Base-by-base conservation (phyloP, 1,140 invertebrate species). In the Conopomorpha cramerella region DNA sequence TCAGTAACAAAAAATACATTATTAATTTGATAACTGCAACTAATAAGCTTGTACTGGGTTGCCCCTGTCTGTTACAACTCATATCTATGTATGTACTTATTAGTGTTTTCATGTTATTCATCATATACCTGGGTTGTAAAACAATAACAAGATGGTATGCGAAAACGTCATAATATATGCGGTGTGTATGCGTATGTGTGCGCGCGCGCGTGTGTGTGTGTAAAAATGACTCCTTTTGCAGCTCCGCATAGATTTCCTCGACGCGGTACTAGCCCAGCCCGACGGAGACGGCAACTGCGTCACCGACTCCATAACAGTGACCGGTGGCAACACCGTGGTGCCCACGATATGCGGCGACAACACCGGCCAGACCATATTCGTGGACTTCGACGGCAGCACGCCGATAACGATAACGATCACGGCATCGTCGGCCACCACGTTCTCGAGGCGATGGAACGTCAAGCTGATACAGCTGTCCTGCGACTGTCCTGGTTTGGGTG, bases 341-440 rank as follows among this genome's bases (percentile, higher is more conserved):
- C 87, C 89, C 0, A 62, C 72, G 13, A 81, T 93, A 34, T 94
- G 91, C 61, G 91, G 91, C 6, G 85, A 89, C 52, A 91, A 92
- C 68, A 81, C 81, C 0, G 90, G 88, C 6, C 88, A 92, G 61
- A 91, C 92, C 56, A 83, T 92, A 4, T 92, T 90, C 42, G 78
- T 91, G 1, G 86, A 90, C 53, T 91, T 92, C 46, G 82, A 86
- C 42, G 84, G 81, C 1, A 80, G 82, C 29, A 79, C 68, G 25
- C 81, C 86, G 1, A 88, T 90, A 14, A 85, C 82, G 13, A 82
- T 91, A 7, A 81, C 84, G 0, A 79, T 91, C 7, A 82, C 83
- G 25, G 86, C 86, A 2, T 85, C 82, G 1, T 49, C 72, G 0
- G 65, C 80, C 0, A 82, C 84, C 6, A 73, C 77, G 0, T 84